phyloP scores from a whole-genome alignment of 2,888 invertebrate species.

The Chouioia cunea region DNA sequence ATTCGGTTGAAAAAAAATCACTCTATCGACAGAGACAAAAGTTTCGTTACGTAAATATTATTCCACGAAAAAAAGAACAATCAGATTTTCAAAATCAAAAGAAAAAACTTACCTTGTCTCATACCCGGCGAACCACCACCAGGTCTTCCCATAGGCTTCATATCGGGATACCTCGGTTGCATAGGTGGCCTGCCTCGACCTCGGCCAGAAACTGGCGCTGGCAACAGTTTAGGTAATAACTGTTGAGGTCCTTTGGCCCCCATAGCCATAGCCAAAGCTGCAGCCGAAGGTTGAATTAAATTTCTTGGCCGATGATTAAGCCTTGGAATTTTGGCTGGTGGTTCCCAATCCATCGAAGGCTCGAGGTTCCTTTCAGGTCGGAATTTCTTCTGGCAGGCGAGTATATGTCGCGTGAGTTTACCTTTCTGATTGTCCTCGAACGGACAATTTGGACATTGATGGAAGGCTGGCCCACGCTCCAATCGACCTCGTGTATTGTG shows the following conservation, averaged over 20 bases:
- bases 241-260: conserved; percentile 62
- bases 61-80: too few species aligned
- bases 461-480: conserved; percentile 87
- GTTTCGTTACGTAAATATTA: too few species aligned
- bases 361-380: conserved; percentile 88
- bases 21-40: too few species aligned
- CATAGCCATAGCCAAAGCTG: conserved; percentile 65
- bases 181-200: conserved; percentile 69
- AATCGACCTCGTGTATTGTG: conserved; percentile 87
- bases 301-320: conserved; percentile 62
- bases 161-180: conserved; percentile 65
- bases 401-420: conserved; percentile 87
- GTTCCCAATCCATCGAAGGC: conserved; percentile 92
- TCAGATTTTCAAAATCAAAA: too few species aligned
- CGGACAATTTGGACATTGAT: conserved; percentile 93
- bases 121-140: conserved; percentile 57
- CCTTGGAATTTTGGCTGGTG: conserved; percentile 92
- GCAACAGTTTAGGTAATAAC: conserved; percentile 68
- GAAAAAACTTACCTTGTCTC: conserved; percentile 57
- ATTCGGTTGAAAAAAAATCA: too few species aligned
- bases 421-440: conserved; percentile 95
- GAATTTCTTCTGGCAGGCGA: conserved; percentile 90
- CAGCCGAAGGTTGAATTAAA: conserved; percentile 58
- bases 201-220: conserved; percentile 66
- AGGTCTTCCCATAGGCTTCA: conserved; percentile 55